Evolutionary conservation across 2,888 invertebrate genomes (phyloP).

Genomic region (Polyommatus iphigenia): DNA sequence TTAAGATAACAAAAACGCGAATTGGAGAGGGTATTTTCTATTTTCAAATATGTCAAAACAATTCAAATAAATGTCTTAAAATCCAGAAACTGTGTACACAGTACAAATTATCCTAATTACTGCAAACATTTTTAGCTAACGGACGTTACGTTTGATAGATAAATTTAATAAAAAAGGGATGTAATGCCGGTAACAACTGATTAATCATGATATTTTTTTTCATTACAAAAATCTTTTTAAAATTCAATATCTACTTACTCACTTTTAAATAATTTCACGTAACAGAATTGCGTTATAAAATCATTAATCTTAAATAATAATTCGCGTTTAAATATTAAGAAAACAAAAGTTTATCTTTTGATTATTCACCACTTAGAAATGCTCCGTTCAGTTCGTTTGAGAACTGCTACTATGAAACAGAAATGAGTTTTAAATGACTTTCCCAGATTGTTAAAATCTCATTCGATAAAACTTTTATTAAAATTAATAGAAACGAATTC

Average conservation of each 20-base stretch:
- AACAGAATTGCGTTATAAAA: not conserved
- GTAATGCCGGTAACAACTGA: too few species aligned
- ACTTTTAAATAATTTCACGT: too few species aligned
- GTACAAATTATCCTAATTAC: too few species aligned
- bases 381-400: slow-evolving; percentile 15
- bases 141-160: too few species aligned
- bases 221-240: too few species aligned
- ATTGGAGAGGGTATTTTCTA: not conserved
- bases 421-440: slow-evolving; percentile 26
- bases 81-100: too few species aligned
- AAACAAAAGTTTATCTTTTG: slow-evolving; percentile 12
- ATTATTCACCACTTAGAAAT: slow-evolving; percentile 19
- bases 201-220: too few species aligned
- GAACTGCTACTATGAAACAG: slow-evolving; percentile 10
- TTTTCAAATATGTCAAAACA: not conserved
- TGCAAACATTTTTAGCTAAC: too few species aligned
- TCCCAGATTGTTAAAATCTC: slow-evolving; percentile 16
- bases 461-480: not conserved
- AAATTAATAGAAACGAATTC: not conserved
- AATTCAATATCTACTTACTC: too few species aligned
- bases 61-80: too few species aligned
- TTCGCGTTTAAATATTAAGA: slow-evolving; percentile 12
- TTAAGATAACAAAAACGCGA: not conserved
- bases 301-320: not conserved
- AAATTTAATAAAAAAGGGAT: too few species aligned